These are phyloP conservation scores for Sphaeramia orbicularis DNA, from an alignment of 2,797 vertebrate species.

Conservation along the genomic window DNA sequence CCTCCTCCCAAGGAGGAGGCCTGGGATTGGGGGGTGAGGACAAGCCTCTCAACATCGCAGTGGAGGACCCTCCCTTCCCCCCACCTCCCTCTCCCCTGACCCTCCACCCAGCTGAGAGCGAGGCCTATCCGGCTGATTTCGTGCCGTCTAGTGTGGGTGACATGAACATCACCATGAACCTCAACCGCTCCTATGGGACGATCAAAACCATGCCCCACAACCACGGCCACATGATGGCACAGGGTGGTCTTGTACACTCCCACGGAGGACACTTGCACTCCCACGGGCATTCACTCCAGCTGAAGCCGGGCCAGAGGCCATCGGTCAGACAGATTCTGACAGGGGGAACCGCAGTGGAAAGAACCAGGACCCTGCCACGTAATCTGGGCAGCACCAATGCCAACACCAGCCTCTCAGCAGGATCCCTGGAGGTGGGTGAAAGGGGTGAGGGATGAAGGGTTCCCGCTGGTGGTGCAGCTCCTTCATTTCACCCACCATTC, in stretches of 20 bases:
- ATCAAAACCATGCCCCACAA: constrained; percentile 92
- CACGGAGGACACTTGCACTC: constrained; percentile 81
- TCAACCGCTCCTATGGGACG: constrained; percentile 95
- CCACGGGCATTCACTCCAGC: constrained; percentile 91
- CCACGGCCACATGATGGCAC: constrained; percentile 78
- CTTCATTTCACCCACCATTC: neutral
- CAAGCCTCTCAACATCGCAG: constrained; percentile 85
- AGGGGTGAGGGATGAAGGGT: constrained; percentile 25
- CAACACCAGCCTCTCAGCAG: constrained; percentile 92
- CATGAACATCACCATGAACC: constrained; percentile 88
- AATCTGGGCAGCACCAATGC: constrained; percentile 93
- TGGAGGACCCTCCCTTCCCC: constrained; percentile 90
- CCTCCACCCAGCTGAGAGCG: constrained; percentile 87
- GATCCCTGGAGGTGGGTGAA: constrained; percentile 96
- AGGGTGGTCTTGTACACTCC: constrained; percentile 76
- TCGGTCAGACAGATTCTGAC: constrained; percentile 94
- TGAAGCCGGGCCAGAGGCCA: constrained; percentile 91
- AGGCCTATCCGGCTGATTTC: constrained; percentile 91
- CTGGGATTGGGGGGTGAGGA: constrained; percentile 87
- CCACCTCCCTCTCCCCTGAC: constrained; percentile 86
- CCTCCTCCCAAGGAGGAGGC: constrained; percentile 77
- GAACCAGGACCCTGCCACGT: constrained; percentile 97
- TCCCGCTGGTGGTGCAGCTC: constrained; percentile 15
- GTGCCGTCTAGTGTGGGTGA: constrained; percentile 89
- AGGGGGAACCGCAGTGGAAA: constrained; percentile 90